Evolutionary conservation across 2,888 invertebrate genomes (phyloP), one percentile per base, ranked within the genome.

Genomic region (Stictocephala bisonia): DNA sequence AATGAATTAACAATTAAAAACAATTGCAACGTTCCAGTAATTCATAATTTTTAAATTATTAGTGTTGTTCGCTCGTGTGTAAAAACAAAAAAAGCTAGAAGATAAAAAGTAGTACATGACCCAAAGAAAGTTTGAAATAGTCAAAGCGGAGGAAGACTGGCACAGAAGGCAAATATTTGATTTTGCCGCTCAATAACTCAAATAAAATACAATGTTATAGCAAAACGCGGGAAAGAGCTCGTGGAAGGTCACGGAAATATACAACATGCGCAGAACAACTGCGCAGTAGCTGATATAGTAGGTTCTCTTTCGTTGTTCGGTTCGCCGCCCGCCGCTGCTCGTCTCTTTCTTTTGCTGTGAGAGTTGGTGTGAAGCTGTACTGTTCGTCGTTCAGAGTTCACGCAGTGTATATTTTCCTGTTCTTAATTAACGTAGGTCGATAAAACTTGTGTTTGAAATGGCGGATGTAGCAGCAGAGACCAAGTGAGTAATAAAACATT

Each of bases 401-500:
- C 50, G 31, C 3, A 6, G 7, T 20, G 53, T 40, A 20, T 40
- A 27, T 58, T 58, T 56, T 58, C 44, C 31, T 27, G 29, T 60
- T 58, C 4, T 60, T 29, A 29, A 15, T 48, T 50, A 26, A 35
- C 40, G 31, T 22, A 29, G 2, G 31, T 60, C 27, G 22, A 15
- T 60, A 35, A 40, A 60, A 60, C 22, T 60, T 35, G 35, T 60
- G 31, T 64, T 80, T 81, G 87, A 80, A 85, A 90, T 90, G 90
- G 90, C 90, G 85, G 90, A 90, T 85, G 84, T 84, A 77, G 84
- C 81, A 77, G 86, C 87, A 78, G 88, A 89, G 83, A 87, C 87
- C 83, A 89, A 88, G 90, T 90, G 87, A 90, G 90, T 90, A 82
- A 77, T 79, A 79, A 77, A 76, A 15, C 2, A 4, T n/a, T 6